Conservation (phyloP, 2,888 invertebrate species). For the Pecten maximus region DNA sequence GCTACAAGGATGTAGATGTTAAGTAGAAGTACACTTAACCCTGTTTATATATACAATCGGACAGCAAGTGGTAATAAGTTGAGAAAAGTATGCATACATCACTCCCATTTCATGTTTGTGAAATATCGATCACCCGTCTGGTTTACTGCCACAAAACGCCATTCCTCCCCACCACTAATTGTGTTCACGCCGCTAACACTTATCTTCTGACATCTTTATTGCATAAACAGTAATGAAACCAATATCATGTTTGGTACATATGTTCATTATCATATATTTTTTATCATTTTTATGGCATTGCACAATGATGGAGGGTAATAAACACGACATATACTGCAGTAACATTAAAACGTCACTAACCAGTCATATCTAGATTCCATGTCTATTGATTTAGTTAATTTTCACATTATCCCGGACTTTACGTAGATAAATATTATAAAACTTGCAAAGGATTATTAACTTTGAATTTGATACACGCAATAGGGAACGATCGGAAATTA, state of each 20-base stretch:
- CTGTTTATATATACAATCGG: too few relatives aligned
- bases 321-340: too few relatives aligned
- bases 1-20: too few relatives aligned
- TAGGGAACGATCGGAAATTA: too few relatives aligned
- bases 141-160: not conserved
- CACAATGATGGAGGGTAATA: not conserved
- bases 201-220: not conserved
- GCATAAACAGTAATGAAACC: not conserved
- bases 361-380: too few relatives aligned
- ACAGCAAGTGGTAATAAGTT: not conserved
- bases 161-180: not conserved
- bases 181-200: not conserved
- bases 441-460: too few relatives aligned
- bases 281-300: not conserved
- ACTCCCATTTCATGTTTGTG: not conserved
- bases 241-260: not conserved
- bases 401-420: too few relatives aligned
- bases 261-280: not conserved
- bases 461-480: too few relatives aligned
- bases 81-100: not conserved
- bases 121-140: not conserved
- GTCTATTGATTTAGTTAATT: too few relatives aligned
- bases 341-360: too few relatives aligned
- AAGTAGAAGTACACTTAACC: too few relatives aligned
- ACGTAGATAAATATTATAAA: too few relatives aligned